Evolutionary conservation across 2,113 vertebrate genomes (phyloP).

Genomic region (Pao palembangensis): DNA sequence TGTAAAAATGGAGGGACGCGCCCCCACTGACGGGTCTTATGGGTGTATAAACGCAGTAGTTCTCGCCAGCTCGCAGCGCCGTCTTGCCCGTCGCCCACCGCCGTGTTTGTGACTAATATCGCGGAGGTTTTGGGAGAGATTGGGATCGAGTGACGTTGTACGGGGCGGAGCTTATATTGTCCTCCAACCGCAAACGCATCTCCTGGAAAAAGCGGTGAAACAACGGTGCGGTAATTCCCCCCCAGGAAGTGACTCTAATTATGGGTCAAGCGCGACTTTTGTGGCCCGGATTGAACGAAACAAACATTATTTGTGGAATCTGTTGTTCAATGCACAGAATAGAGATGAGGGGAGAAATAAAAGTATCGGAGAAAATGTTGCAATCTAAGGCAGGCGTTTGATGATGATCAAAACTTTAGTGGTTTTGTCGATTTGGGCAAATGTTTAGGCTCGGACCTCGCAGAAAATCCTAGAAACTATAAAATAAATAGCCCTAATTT

Average conservation of each 20-base stretch:
- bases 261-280: too few relatives aligned
- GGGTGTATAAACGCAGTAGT: slow-evolving; percentile 17
- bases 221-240: slow-evolving; percentile 8
- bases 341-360: too few relatives aligned
- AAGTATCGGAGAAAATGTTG: too few relatives aligned
- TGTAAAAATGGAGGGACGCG: slow-evolving; percentile 27
- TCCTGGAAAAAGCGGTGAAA: slow-evolving; percentile 1
- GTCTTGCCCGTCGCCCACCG: slow-evolving; percentile 50
- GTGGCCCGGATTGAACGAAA: too few relatives aligned
- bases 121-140: slow-evolving; percentile 60
- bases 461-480: not conserved
- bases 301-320: too few relatives aligned
- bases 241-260: slow-evolving; percentile 5
- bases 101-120: slow-evolving; percentile 53
- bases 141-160: slow-evolving; percentile 68
- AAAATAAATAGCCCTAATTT: not conserved
- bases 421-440: not conserved
- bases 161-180: slow-evolving; percentile 64
- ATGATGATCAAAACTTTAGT: too few relatives aligned
- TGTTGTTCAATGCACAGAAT: too few relatives aligned
- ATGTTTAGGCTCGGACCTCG: too few relatives aligned
- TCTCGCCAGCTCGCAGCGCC: slow-evolving; percentile 34
- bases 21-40: not conserved
- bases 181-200: slow-evolving; percentile 29
- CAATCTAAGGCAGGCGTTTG: too few relatives aligned